phyloP scores from a whole-genome alignment of 2,797 vertebrate genomes.

The Gastrophryne carolinensis region DNA sequence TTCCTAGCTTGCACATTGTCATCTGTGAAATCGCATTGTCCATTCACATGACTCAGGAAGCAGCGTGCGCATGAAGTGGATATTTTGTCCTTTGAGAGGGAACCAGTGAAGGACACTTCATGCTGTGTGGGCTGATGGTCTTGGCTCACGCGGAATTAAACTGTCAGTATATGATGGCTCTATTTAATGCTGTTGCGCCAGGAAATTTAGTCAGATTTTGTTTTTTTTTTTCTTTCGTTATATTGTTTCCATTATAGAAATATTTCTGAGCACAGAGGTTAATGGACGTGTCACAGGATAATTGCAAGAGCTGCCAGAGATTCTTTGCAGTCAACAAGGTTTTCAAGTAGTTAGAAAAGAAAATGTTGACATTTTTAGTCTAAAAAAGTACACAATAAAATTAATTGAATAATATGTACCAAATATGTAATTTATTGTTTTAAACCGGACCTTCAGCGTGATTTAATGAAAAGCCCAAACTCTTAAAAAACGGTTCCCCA shows the following conservation, averaged over 20 bases:
- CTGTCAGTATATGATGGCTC: conserved; percentile 21
- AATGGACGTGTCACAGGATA: background rate
- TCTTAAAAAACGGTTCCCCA: too few relatives aligned
- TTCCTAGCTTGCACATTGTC: background rate
- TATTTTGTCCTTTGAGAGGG: conserved; percentile 16
- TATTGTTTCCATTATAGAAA: background rate
- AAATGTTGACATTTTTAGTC: too few relatives aligned
- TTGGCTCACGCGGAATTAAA: background rate
- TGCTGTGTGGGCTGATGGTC: conserved; percentile 19
- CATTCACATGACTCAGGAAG: too few relatives aligned
- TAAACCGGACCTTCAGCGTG: too few relatives aligned
- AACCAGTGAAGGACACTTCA: background rate
- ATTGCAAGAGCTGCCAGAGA: background rate
- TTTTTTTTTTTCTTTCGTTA: background rate
- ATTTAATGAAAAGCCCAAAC: too few relatives aligned
- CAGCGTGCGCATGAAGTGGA: background rate
- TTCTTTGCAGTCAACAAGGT: background rate
- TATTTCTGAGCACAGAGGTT: background rate
- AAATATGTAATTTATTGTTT: too few relatives aligned
- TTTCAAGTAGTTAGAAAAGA: background rate
- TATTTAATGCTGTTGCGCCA: background rate
- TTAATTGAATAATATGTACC: too few relatives aligned
- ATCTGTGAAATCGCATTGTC: background rate
- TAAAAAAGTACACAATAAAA: too few relatives aligned
- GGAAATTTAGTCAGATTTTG: background rate